These are phyloP conservation scores for Enteromius fasciolatus DNA, from an alignment of 2,797 vertebrate species.

Conservation along the genomic window DNA sequence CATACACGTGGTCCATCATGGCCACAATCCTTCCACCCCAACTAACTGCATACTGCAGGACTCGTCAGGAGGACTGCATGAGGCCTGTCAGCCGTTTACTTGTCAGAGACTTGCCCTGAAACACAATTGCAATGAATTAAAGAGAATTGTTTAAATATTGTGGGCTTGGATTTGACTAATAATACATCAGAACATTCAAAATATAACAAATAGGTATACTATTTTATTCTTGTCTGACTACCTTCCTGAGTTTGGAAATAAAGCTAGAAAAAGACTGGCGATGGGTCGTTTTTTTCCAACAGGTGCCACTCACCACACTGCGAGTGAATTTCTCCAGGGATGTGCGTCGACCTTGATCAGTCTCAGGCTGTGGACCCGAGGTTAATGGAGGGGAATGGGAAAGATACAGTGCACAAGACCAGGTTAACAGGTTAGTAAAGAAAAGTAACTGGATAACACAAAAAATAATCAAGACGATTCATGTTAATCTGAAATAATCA, in stretches of 20 bases:
- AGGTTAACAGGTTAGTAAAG: constrained; percentile 21
- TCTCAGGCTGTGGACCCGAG: constrained; percentile 83
- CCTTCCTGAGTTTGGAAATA: background rate
- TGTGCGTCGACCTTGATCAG: constrained; percentile 95
- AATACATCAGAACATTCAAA: background rate
- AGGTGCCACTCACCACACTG: constrained; percentile 88
- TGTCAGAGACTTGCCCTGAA: constrained; percentile 93
- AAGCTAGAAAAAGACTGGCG: background rate
- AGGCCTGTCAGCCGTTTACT: constrained; percentile 97
- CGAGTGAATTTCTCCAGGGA: constrained; percentile 99
- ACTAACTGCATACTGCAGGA: constrained; percentile 57
- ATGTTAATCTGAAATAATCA: constrained; percentile 1
- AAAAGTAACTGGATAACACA: background rate
- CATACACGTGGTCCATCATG: constrained; percentile 47
- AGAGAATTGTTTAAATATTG: background rate
- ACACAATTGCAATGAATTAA: constrained; percentile 12
- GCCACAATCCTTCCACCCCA: constrained; percentile 52
- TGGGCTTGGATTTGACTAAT: background rate
- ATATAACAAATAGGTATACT: background rate
- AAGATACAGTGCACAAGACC: constrained; percentile 38
- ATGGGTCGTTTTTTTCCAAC: background rate
- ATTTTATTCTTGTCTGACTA: background rate
- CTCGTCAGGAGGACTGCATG: constrained; percentile 97
- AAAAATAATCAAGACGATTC: background rate
- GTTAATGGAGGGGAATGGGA: constrained; percentile 32